Evolutionary conservation across 2,113 vertebrate species (phyloP).

Genomic region (Pampusana beccarii): DNA sequence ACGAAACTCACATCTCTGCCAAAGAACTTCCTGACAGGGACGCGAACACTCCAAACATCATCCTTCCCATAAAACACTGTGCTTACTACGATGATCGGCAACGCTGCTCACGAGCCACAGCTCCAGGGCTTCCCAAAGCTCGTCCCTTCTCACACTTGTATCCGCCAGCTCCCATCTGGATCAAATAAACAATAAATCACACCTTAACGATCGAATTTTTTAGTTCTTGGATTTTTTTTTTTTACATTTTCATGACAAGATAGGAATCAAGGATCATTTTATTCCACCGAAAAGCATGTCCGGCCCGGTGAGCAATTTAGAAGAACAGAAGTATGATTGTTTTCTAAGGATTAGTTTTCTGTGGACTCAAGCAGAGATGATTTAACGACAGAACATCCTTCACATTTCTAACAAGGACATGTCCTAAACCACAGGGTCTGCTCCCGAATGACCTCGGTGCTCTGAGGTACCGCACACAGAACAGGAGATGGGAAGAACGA

Average conservation of each 20-base stretch:
- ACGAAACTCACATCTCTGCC: background rate
- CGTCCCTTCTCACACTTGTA: accelerated
- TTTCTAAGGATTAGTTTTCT: background rate
- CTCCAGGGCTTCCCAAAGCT: background rate
- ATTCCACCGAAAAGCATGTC: background rate
- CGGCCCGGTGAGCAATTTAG: background rate
- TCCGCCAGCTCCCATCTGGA: background rate
- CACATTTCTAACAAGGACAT: background rate
- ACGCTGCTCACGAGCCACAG: background rate
- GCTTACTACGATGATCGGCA: background rate
- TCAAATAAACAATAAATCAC: background rate
- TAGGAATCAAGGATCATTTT: background rate
- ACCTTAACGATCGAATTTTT: background rate
- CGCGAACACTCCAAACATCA: too few relatives aligned
- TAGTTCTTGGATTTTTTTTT: background rate
- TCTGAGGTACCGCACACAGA: background rate
- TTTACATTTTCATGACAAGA: background rate
- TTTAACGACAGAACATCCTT: background rate
- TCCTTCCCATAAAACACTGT: too few relatives aligned
- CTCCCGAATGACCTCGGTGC: background rate
- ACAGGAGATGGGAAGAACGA: background rate
- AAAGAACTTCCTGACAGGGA: background rate
- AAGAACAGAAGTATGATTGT: background rate
- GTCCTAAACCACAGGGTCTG: background rate
- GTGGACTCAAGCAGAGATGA: background rate